Evolutionary conservation across 2,888 invertebrate genomes (phyloP).

Genomic region (Agriopis leucophaearia): DNA sequence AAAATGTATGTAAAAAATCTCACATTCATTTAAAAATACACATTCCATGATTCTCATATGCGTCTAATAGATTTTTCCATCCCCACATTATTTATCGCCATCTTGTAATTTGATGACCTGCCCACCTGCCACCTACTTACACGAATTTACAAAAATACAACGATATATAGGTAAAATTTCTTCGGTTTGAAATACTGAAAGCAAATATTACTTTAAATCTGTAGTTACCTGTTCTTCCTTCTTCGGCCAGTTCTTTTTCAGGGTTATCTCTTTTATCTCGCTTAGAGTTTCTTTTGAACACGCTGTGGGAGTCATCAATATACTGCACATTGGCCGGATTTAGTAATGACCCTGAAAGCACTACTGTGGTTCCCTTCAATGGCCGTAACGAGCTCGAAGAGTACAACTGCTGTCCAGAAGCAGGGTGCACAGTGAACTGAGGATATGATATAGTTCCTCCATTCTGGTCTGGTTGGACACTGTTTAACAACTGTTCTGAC

Average conservation of each 20-base stretch:
- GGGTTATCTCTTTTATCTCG: slow-evolving; percentile 82
- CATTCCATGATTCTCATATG: too few relatives aligned
- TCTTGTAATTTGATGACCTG: too few relatives aligned
- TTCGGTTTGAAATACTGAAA: too few relatives aligned
- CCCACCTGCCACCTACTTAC: too few relatives aligned
- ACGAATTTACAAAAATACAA: too few relatives aligned
- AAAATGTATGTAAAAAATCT: too few relatives aligned
- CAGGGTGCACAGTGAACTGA: slow-evolving; percentile 55
- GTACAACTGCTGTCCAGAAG: slow-evolving; percentile 50
- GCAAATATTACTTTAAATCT: background rate
- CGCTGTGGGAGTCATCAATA: slow-evolving; percentile 85
- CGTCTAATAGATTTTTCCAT: too few relatives aligned
- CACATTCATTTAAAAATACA: too few relatives aligned
- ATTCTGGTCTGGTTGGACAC: slow-evolving; percentile 61
- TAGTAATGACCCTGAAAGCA: slow-evolving; percentile 76
- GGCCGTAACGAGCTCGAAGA: slow-evolving; percentile 60
- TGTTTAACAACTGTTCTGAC: slow-evolving; percentile 84
- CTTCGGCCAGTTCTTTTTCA: slow-evolving; percentile 72
- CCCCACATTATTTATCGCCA: too few relatives aligned
- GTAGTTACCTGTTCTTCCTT: slow-evolving; percentile 58
- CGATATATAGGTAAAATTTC: background rate
- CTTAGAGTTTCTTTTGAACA: slow-evolving; percentile 83
- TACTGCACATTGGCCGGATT: slow-evolving; percentile 88
- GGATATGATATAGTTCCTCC: slow-evolving; percentile 47
- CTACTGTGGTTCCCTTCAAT: slow-evolving; percentile 69